These are phyloP conservation scores for Drosophila arizonae DNA, from an alignment of 1,140 invertebrate species.

Conservation along the genomic window DNA sequence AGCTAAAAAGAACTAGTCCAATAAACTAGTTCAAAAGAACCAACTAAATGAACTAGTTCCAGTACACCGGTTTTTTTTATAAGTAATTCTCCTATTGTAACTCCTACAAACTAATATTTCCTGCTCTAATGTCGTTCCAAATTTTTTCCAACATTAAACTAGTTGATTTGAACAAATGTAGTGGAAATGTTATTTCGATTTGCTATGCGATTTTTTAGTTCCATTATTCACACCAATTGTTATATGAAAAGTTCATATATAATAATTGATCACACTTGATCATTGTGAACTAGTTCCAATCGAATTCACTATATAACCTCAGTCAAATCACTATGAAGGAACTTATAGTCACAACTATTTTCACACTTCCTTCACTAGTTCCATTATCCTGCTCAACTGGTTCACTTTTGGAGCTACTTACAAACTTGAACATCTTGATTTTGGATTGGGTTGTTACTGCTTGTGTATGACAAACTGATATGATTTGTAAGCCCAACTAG, in stretches of 20 bases:
- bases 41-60: not conserved
- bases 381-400: conserved; percentile 3
- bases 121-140: not conserved
- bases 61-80: too few species aligned
- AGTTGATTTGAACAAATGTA: conserved; percentile 2
- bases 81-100: too few species aligned
- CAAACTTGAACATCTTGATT: conserved; percentile 81
- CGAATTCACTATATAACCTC: not conserved
- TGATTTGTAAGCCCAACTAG: conserved; percentile 50
- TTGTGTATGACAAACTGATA: conserved; percentile 69
- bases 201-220: too few species aligned
- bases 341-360: not conserved
- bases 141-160: not conserved
- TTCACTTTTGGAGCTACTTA: conserved; percentile 51
- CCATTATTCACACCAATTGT: too few species aligned
- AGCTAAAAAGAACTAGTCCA: not conserved
- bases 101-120: too few species aligned
- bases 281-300: conserved; percentile 5
- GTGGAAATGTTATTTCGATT: too few species aligned
- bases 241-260: too few species aligned
- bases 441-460: conserved; percentile 52
- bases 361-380: not conserved
- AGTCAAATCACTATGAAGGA: too few species aligned
- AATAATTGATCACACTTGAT: too few species aligned
- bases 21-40: not conserved